These are phyloP conservation scores for Tiliqua scincoides DNA, from an alignment of 2,113 vertebrate genomes.

Conservation along the genomic window DNA sequence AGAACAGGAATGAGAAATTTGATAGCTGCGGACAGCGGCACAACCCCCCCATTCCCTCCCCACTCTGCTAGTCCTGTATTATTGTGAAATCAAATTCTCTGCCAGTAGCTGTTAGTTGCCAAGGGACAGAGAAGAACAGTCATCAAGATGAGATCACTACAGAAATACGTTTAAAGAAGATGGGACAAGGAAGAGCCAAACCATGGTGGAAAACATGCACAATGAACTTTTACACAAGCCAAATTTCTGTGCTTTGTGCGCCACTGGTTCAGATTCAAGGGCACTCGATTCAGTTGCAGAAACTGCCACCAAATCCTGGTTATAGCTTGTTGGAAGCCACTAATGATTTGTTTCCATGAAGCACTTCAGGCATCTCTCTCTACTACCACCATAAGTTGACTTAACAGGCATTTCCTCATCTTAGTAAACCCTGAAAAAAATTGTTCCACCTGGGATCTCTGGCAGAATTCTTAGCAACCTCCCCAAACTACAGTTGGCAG, in stretches of 20 bases:
- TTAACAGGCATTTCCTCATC: background rate
- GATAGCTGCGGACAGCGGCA: background rate
- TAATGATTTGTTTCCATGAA: background rate
- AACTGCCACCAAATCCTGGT: background rate
- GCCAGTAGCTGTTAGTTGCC: background rate
- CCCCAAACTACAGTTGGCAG: background rate
- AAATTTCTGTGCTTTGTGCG: background rate
- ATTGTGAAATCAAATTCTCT: background rate
- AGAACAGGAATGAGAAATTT: fast-evolving
- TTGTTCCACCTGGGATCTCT: background rate
- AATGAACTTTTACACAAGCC: too few species aligned
- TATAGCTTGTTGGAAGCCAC: background rate
- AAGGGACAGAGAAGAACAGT: background rate
- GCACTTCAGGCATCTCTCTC: background rate
- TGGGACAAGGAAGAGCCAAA: background rate
- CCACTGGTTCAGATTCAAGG: background rate
- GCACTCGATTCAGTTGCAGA: background rate
- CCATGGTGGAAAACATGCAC: background rate
- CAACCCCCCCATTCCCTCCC: background rate
- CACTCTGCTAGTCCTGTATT: background rate
- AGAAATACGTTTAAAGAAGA: background rate
- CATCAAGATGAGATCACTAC: fast-evolving
- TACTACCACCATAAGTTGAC: background rate
- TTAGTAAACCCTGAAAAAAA: background rate
- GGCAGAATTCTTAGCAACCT: background rate